A percentile compares a stretch with the other conserved stretches of the same genome.
Evolutionary conservation across 2,888 invertebrate species (phyloP).

Genomic region (Hetaerina titia): DNA sequence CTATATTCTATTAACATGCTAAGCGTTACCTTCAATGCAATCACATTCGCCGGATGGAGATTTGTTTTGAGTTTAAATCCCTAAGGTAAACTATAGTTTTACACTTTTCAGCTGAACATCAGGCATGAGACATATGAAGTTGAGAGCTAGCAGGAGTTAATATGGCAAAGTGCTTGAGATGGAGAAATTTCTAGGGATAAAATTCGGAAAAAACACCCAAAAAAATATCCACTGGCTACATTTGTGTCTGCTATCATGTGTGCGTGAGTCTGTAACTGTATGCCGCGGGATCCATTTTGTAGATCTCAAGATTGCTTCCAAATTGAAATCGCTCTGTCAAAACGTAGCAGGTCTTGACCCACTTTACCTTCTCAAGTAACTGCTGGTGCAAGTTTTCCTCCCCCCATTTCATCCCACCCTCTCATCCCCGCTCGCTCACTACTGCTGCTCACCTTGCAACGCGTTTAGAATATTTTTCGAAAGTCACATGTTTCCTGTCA

Average conservation of each 20-base stretch:
- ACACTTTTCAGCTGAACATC: background rate
- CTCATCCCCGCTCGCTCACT: background rate
- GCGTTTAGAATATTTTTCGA: background rate
- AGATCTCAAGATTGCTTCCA: constrained; percentile 11
- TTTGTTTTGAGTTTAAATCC: background rate
- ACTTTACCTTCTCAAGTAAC: background rate
- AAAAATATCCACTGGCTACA: background rate
- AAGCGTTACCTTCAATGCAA: no score
- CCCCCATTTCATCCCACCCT: background rate
- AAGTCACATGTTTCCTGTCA: background rate
- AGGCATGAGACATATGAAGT: background rate
- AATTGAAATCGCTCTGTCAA: constrained; percentile 33
- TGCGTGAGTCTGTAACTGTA: background rate
- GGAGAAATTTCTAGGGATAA: background rate
- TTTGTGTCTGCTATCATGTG: background rate
- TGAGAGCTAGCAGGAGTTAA: background rate
- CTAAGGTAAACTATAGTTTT: background rate
- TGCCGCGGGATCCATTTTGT: background rate
- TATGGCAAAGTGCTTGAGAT: constrained; percentile 8
- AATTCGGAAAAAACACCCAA: background rate
- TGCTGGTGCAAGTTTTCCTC: background rate
- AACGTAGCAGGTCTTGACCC: background rate
- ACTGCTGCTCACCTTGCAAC: background rate
- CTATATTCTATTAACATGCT: no score
- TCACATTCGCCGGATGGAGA: background rate